These are phyloP conservation scores for Phoenicopterus ruber DNA, from an alignment of 2,113 vertebrate genomes.

Conservation along the genomic window DNA sequence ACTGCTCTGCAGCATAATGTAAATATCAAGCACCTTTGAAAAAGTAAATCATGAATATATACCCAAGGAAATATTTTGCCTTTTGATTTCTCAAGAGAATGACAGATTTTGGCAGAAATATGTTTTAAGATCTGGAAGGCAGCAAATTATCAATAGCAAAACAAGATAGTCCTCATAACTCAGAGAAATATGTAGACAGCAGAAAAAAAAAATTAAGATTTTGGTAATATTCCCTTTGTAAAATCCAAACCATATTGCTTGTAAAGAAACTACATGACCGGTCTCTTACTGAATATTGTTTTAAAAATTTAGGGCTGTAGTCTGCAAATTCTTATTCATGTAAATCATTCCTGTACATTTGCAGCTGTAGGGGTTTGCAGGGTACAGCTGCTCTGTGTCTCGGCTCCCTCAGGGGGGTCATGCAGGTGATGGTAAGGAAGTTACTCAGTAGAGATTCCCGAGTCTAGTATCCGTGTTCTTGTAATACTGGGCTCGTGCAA, in stretches of 20 bases:
- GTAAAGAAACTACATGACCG: neutral
- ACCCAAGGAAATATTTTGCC: neutral
- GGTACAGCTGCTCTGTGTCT: neutral
- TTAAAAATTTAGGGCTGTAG: neutral
- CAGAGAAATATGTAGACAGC: neutral
- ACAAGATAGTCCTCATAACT: neutral
- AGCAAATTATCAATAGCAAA: neutral
- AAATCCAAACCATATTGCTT: neutral
- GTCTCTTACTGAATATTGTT: neutral
- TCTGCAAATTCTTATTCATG: neutral
- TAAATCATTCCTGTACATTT: neutral
- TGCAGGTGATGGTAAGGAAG: neutral
- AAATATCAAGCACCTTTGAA: neutral
- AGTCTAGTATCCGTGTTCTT: constrained; percentile 42
- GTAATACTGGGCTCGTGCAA: constrained; percentile 63
- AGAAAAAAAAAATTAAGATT: neutral
- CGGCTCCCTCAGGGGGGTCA: neutral
- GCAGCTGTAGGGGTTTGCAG: neutral
- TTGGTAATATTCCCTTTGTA: neutral
- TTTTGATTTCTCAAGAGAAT: neutral
- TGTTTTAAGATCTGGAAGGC: neutral
- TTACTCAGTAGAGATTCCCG: neutral
- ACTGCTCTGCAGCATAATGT: neutral
- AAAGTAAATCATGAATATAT: neutral
- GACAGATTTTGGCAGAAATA: neutral